Evolutionary conservation across 2,113 vertebrate species (phyloP), one percentile per base, ranked within the genome.

Genomic region (Epinephelus fuscoguttatus): DNA sequence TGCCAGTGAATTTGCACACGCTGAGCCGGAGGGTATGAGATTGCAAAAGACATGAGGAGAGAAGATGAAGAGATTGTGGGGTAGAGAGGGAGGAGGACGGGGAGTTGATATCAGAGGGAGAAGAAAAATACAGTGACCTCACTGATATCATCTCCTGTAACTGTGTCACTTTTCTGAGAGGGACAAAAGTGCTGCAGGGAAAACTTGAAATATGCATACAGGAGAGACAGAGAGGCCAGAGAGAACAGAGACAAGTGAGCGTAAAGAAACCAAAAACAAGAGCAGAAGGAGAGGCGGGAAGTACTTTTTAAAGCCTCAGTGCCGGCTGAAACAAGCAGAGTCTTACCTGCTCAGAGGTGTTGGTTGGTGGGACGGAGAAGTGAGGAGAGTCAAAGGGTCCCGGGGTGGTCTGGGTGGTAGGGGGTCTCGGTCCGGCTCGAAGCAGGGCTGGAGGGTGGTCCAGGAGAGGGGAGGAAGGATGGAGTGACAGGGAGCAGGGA

Each of bases 321-420:
- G 47, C 49, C 6, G 13, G 60, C 50, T 33, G 70, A 82, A 82
- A 81, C 14, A 69, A 77, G 25, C 42, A 21, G 53, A 83, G 23
- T 91, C 95, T 94, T 95, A 96, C 95, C 95, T 95, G 94, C 75
- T 91, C 55, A 75, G 84, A 80, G 71, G 72, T 57, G 64, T 5
- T 59, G 55, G 62, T 33, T 86, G 85, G 75, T 85, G 92, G 94
- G 95, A 93, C 70, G 94, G 93, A 95, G 92, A 94, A 94, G 93
- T 93, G 88, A 94, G 95, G 95, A 96, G 91, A 95, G 95, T 94
- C 93, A 94, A 95, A 95, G 94, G 95, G 94, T 95, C 93, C 94
- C 45, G 93, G 94, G 92, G 94, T 78, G 90, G 94, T 93, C 88
- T 89, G 84, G 91, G 88, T 70, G 88, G 90, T 79, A 15, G 81